phyloP scores from a whole-genome alignment of 1,140 invertebrate species.

The Nephila pilipes region DNA sequence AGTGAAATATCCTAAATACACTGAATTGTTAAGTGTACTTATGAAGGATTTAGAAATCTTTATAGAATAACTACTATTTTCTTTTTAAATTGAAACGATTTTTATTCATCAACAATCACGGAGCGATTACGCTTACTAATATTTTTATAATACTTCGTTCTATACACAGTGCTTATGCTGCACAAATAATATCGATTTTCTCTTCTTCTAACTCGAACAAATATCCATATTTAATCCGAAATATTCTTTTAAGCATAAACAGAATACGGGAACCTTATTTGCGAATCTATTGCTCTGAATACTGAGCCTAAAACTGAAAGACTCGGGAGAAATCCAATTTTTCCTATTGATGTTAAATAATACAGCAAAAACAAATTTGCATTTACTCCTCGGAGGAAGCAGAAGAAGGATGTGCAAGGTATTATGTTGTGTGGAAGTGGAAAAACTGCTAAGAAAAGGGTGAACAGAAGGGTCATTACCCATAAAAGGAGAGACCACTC shows the following conservation, averaged over 20 bases:
- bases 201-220: neutral
- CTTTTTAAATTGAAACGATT: no score
- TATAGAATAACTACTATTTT: no score
- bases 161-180: no score
- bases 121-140: no score
- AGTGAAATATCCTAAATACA: no score
- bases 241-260: neutral
- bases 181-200: neutral
- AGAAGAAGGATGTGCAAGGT: neutral
- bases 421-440: conserved; percentile 14
- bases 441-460: conserved; percentile 7
- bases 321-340: conserved; percentile 55
- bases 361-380: conserved; percentile 56
- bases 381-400: neutral
- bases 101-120: no score
- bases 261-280: neutral
- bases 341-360: conserved; percentile 66
- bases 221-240: conserved; percentile 14
- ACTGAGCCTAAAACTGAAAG: neutral
- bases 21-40: no score
- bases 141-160: no score
- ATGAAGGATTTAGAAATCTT: no score
- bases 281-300: neutral
- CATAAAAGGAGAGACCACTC: neutral
- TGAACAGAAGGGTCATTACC: conserved; percentile 21